Evolutionary conservation across 2,888 invertebrate genomes (phyloP), one percentile per base, ranked within the genome.

Genomic region (Synergus laeviventris): DNA sequence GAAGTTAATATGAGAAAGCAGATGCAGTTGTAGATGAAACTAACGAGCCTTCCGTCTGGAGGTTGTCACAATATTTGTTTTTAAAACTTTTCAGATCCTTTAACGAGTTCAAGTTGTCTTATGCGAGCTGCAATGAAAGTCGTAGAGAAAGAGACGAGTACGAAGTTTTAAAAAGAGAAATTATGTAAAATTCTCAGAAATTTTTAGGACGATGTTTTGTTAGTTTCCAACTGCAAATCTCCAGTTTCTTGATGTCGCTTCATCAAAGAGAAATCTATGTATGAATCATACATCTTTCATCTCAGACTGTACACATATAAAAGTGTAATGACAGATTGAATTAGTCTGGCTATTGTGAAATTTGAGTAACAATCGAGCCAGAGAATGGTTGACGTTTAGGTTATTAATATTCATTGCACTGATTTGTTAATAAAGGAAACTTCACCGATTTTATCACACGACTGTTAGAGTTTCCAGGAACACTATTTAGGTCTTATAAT

Each of bases 331-430:
- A n/a, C 8, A 36, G 36, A 31, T 24, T 16, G 16, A n/a, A 61
- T 61, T n/a, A n/a, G 8, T 36, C 61, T n/a, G n/a, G n/a, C n/a
- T 61, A 14, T 24, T 31, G 14, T 60, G 16, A 14, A 16, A 21
- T n/a, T 9, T 36, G n/a, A 60, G 16, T 60, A 36, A 36, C 0
- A 60, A 60, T 60, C 36, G 0, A 31, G 61, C 31, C 16, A 2
- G 61, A 36, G n/a, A n/a, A 36, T 76, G 11, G 18, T 9, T 76
- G 75, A 74, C 74, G 74, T 76, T 74, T 62, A 76, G 75, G 61
- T 79, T 81, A 85, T 87, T 86, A 87, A 86, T 87, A 87, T 87
- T 86, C 85, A 86, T 87, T 81, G 82, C n/a, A 74, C 80, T 78
- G 81, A 84, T 87, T 84, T 79, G 74, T 76, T 81, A 85, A 84